Evolutionary conservation across 1,140 invertebrate genomes (phyloP).

Genomic region (Ladona fulva): DNA sequence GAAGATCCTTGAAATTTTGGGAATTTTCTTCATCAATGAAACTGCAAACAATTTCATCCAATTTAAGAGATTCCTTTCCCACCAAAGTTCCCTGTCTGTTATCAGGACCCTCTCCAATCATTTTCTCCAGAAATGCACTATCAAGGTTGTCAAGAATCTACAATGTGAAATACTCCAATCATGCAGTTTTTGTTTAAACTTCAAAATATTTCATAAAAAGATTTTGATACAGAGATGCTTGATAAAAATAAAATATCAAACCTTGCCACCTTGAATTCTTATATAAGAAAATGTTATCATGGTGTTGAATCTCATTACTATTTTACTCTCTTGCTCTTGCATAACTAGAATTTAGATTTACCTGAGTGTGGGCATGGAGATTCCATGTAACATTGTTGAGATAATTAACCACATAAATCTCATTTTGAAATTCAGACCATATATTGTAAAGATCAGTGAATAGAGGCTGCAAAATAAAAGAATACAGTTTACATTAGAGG

Average conservation of each 20-base stretch:
- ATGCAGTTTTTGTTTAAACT: background rate
- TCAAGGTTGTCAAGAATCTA: slow-evolving; percentile 30
- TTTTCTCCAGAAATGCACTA: slow-evolving; percentile 30
- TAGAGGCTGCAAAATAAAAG: slow-evolving; percentile 42
- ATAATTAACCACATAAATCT: slow-evolving; percentile 48
- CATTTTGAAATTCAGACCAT: slow-evolving; percentile 53
- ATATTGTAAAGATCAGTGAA: slow-evolving; percentile 49
- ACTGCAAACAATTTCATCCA: background rate
- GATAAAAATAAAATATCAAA: background rate
- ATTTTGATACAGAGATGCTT: background rate
- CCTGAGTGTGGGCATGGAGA: slow-evolving; percentile 30
- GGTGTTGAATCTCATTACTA: background rate
- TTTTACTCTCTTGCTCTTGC: background rate
- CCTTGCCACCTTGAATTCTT: too few relatives aligned
- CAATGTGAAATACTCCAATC: background rate
- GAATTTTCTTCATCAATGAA: background rate
- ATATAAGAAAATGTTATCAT: background rate
- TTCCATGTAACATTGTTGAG: slow-evolving; percentile 44
- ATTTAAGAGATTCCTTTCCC: background rate
- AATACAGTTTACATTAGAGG: too few relatives aligned
- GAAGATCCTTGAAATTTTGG: background rate
- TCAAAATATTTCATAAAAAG: background rate
- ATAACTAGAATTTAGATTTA: background rate
- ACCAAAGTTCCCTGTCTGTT: slow-evolving; percentile 40
- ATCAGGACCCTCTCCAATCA: slow-evolving; percentile 29